These are phyloP conservation scores for Cosmia trapezina DNA, from an alignment of 2,888 invertebrate genomes.

Conservation along the genomic window DNA sequence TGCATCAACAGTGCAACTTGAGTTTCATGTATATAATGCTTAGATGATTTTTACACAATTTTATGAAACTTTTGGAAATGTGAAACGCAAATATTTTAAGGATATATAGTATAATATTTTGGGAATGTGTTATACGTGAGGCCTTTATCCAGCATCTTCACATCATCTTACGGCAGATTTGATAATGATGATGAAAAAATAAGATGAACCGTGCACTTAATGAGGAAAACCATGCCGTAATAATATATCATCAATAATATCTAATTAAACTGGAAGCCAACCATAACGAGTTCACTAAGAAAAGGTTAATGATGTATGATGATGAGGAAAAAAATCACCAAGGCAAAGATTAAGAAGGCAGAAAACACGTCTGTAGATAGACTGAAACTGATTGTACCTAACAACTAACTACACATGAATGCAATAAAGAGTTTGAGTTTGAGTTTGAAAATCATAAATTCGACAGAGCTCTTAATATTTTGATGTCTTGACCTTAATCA, in stretches of 20 bases:
- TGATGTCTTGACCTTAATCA: slow-evolving; percentile 12
- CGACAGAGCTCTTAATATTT: background rate
- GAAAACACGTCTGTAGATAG: background rate
- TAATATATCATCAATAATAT: no score
- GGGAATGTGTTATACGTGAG: background rate
- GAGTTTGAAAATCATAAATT: background rate
- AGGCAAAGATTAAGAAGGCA: slow-evolving; percentile 1
- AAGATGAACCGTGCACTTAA: background rate
- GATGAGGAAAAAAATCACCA: slow-evolving; percentile 20
- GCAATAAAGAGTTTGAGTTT: no score
- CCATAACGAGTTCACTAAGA: slow-evolving; percentile 7
- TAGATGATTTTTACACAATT: background rate
- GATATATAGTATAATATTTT: background rate
- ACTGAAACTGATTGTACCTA: no score
- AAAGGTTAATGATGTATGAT: slow-evolving; percentile 13
- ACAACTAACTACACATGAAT: no score
- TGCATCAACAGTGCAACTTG: background rate
- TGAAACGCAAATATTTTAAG: slow-evolving; percentile 1
- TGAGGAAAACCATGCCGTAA: no score
- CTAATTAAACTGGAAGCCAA: background rate
- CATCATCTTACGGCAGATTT: background rate
- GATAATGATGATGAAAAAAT: background rate
- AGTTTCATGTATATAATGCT: background rate
- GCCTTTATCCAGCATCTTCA: background rate
- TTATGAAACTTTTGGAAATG: background rate